Percentiles rank a stretch among this genome's conserved stretches.
These are phyloP conservation scores for Cartodere bifasciata DNA, from an alignment of 2,888 invertebrate genomes.

Conservation along the genomic window DNA sequence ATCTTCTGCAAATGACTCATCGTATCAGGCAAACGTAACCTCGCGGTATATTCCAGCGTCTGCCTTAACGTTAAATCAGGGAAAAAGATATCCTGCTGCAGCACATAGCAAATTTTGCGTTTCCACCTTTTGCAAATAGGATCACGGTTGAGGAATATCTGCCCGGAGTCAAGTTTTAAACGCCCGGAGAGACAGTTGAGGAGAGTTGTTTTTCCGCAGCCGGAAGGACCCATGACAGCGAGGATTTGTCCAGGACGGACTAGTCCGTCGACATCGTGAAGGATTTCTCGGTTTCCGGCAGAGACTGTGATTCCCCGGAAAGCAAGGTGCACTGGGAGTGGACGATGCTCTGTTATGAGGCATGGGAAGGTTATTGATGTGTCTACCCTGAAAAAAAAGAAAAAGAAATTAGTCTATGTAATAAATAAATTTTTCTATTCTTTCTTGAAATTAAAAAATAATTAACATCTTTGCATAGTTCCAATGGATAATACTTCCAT, in stretches of 20 bases:
- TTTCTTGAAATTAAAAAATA: too few species aligned
- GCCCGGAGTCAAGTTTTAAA: conserved; percentile 50
- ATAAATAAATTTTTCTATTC: too few species aligned
- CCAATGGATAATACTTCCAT: too few species aligned
- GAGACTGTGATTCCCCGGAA: conserved; percentile 49
- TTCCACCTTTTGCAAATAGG: conserved; percentile 48
- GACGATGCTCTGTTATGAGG: conserved; percentile 39
- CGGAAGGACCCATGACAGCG: conserved; percentile 74
- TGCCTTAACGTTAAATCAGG: conserved; percentile 64
- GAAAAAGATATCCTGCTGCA: conserved; percentile 73
- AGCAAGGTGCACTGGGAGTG: conserved; percentile 50
- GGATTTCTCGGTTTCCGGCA: conserved; percentile 41
- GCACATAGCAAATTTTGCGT: conserved; percentile 65
- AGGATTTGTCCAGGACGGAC: conserved; percentile 65
- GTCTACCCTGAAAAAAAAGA: conserved; percentile 37
- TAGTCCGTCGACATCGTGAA: conserved; percentile 58
- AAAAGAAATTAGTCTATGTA: background rate
- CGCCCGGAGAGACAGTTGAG: conserved; percentile 64
- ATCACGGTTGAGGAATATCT: conserved; percentile 33
- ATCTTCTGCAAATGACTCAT: conserved; percentile 59
- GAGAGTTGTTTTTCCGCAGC: conserved; percentile 66
- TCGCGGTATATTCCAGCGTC: conserved; percentile 52
- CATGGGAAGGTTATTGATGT: conserved; percentile 47
- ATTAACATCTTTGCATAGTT: too few species aligned
- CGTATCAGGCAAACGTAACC: conserved; percentile 54